Evolutionary conservation across 2,113 vertebrate genomes (phyloP), one percentile per base, ranked within the genome.

Genomic region (Poeciliopsis occidentalis): DNA sequence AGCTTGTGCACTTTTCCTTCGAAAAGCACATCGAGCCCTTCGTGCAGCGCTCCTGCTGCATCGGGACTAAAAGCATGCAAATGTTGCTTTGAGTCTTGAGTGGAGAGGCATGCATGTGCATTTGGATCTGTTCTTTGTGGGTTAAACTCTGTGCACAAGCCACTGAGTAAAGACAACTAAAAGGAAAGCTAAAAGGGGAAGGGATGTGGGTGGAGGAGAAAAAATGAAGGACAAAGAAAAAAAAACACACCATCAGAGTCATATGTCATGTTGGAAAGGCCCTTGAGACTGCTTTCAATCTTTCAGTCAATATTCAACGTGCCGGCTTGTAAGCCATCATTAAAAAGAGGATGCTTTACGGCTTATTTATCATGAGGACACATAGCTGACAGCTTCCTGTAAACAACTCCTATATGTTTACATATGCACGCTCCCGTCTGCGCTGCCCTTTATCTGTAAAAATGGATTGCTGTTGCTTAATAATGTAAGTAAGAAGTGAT

Each of bases 201-300:
- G 62, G 37, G 39, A 54, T 27, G 51, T 57, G 30, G 15, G 62
- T 44, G 47, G 69, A 27, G 61, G 66, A 7, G 41, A 11, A 47
- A 85, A 85, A 85, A 83, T 75, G 79, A 84, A 89, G 85, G 85
- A 76, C 78, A 86, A 69, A 62, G 4, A 47, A 19, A 32, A 79
- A 73, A 78, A 84, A 90, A 82, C 65, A 83, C 64, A 32, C 68
- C 73, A 71, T 51, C 29, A 64, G 82, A 89, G 83, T 68, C 78
- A 89, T 92, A 80, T 67, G 75, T 92, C 90, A 90, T 82, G 85
- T 75, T 84, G 81, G 85, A 90, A 84, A 84, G 81, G 83, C 85
- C 89, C 88, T 83, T 78, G 90, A 93, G 90, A 89, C 68, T 3
- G 77, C 85, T 75, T 82, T 92, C 91, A 91, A 91, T 92, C 90